Evolutionary conservation across 2,888 invertebrate species (phyloP), one percentile per base, ranked within the genome.

Genomic region (Epistrophe grossulariae): DNA sequence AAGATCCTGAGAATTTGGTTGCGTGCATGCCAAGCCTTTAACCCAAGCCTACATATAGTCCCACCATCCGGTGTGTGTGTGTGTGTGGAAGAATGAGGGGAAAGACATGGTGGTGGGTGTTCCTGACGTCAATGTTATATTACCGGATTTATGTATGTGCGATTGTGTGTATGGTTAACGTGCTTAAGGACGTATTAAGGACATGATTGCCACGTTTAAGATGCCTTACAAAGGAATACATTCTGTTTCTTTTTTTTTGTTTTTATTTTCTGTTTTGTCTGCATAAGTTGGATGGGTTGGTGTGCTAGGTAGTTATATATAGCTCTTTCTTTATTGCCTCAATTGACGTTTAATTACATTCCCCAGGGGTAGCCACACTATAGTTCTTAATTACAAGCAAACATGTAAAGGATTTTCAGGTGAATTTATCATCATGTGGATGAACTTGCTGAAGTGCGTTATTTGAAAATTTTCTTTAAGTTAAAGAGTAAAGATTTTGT

Each of bases 141-240:
- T 48, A 43, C 70, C 19, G 70, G 70, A 70, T 72, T 72, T 72
- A 59, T 60, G 43, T 72, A 59, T 60, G 43, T 72, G 72, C 59
- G 72, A 60, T 72, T 72, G 43, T 68, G 76, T 59, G 80, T 77
- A 55, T 57, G 71, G 74, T 70, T 79, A 76, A 79, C 84, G 79
- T 77, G 80, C 66, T 78, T 72, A 55, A 78, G 85, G 85, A 79
- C 73, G 85, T 71, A 82, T 87, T 82, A 82, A 79, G 74, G 82
- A 82, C 82, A 87, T 87, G 87, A 87, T 87, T 79, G 82, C 87
- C 79, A 76, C 79, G 68, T 82, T 82, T 76, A 82, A 82, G 87
- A 87, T 82, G 76, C 74, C 87, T 79, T 79, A 60, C 74, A 76
- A 73, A 66, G 82, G 81, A 76, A 76, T 87, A 74, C 62, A 66